These are phyloP conservation scores for Psilanteris sp. DNA, from an alignment of 1,140 invertebrate species.

Conservation along the genomic window DNA sequence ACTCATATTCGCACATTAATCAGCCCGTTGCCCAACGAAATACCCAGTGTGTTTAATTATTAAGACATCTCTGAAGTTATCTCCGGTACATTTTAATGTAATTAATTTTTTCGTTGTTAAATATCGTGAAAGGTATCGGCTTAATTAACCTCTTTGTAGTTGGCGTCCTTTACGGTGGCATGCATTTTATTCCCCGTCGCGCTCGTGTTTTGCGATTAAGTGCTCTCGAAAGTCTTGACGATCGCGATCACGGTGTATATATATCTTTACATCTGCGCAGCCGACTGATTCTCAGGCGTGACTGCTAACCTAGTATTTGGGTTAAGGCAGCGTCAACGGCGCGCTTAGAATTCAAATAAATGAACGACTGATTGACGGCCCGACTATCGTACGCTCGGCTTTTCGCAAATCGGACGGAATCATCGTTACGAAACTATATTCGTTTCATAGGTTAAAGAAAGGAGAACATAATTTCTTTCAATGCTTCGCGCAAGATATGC, in stretches of 20 bases:
- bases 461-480: too few species aligned
- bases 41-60: slow-evolving; percentile 33
- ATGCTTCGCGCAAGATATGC: too few species aligned
- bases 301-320: slow-evolving; percentile 43
- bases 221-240: slow-evolving; percentile 55
- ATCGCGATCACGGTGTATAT: slow-evolving; percentile 57
- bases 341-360: slow-evolving; percentile 57
- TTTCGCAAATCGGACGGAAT: slow-evolving; percentile 20
- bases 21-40: slow-evolving; percentile 20
- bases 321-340: slow-evolving; percentile 48
- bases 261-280: slow-evolving; percentile 32
- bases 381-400: slow-evolving; percentile 25
- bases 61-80: slow-evolving; percentile 52
- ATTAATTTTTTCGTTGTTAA: slow-evolving; percentile 29
- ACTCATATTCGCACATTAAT: slow-evolving; percentile 39
- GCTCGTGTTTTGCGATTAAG: slow-evolving; percentile 53
- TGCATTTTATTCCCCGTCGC: slow-evolving; percentile 42
- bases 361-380: slow-evolving; percentile 47
- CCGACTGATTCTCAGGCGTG: slow-evolving; percentile 46
- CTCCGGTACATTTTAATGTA: slow-evolving; percentile 37
- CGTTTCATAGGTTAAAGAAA: too few species aligned
- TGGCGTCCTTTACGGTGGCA: slow-evolving; percentile 43
- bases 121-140: slow-evolving; percentile 56
- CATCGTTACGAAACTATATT: slow-evolving; percentile 30
- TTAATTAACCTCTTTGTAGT: slow-evolving; percentile 62